Evolutionary conservation across 2,113 vertebrate species (phyloP), one percentile per base, ranked within the genome.

Genomic region (Coptodon bakossiorum): DNA sequence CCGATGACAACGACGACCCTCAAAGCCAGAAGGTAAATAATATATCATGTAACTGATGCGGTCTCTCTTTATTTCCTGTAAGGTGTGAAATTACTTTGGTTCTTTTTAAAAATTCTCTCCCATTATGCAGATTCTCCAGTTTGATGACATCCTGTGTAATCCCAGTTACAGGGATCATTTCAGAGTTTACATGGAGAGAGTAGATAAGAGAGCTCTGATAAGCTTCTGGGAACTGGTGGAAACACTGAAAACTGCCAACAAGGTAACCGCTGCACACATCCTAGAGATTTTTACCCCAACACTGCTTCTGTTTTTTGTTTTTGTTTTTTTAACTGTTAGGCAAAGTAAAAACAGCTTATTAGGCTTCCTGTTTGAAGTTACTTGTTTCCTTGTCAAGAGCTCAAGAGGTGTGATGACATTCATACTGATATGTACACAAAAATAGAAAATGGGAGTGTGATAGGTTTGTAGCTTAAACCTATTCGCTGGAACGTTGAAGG

Each of bases 201-300:
- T 98, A 86, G 98, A 99, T 91, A 99, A 98, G 93, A 95, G 96
- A 87, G 96, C 97, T 93, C 96, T 99, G 86, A 97, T 99, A 1
- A 93, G 97, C 90, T 97, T 99, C 89, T 99, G 99, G 99, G 98
- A 99, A 89, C 97, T 98, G 38, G 98, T 98, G 95, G 98, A 99
- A 94, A 96, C 92, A n/a, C 93, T 99, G 57, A 99, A 97, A 96
- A 98, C 89, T 17, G 98, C 98, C 86, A 98, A 98, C 94, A 99
- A 99, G 98, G 99, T 99, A 91, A 90, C 22, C 2, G 24, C 48
- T 17, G 7, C 7, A 27, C 40, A 86, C 53, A 59, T 29, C 22
- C 14, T 7, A 29, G 6, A 22, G 48, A 14, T 13, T 34, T 83
- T 85, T 66, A 63, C n/a, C 29, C 6, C 19, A 40, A n/a, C 53